Base-by-base conservation (phyloP, 2,113 vertebrate genomes). In the Lates calcarifer region DNA sequence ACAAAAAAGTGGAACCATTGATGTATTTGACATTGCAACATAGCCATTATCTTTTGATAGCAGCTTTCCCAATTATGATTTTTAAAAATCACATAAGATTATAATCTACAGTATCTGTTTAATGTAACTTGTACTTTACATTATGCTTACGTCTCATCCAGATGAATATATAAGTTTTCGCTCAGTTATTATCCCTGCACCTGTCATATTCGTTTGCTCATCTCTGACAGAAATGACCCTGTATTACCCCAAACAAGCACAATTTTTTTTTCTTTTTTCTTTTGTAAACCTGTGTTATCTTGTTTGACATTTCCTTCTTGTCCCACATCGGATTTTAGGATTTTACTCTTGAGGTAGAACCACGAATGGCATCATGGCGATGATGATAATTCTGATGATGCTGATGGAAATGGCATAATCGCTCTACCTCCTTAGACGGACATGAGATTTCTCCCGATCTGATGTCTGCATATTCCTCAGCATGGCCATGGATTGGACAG, bases 311-410 rank as follows among this genome's bases (percentile, higher is more conserved):
- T 86, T 90, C 74, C 83, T 84, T 83, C 86, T 87, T 62, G 56
- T 81, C 90, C 82, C 87, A 87, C 89, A 55, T 68, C 55, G 91
- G 90, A 89, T 82, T 92, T 78, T 94, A 96, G 95, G 95, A 95
- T 94, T 96, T 89, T 95, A 95, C 93, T 62, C 94, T 96, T 55
- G 90, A 96, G 95, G 95, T 96, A 96, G 92, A 93, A 86, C 91
- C 87, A 84, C 60, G 57, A 86, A 89, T 87, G 80, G 94, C 94
- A 94, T 94, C 86, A 85, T 92, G 86, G 72, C 81, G 83, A 77
- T 84, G 82, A 83, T 86, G 64, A 83, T 73, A 37, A 60, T 83
- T 41, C 77, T 81, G 60, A 81, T 87, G 55, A 65, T 78, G 70
- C 84, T 85, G 77, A 82, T 85, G 77, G 70, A 80, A 82, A 82